Conservation (phyloP, 2,797 vertebrate genomes). For the Xerus rutilus region DNA sequence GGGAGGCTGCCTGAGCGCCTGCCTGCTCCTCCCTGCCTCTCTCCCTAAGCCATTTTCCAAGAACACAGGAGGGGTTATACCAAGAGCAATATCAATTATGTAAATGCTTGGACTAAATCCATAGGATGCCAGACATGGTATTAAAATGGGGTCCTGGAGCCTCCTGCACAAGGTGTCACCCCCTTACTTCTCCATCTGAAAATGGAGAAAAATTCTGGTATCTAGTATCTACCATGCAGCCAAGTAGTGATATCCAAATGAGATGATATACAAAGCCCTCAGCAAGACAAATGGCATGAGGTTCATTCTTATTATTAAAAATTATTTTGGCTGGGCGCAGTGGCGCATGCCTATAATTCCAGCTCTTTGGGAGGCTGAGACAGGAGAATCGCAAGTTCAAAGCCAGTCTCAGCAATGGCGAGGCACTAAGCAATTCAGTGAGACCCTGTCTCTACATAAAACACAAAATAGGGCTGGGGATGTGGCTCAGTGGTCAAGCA, state of each 20-base stretch:
- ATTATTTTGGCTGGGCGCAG: not conserved
- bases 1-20: not conserved
- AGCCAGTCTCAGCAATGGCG: too few species aligned
- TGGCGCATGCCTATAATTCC: too few species aligned
- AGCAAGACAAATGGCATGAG: not conserved
- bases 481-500: too few species aligned
- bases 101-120: not conserved
- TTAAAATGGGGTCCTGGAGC: not conserved
- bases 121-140: rapidly evolving
- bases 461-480: too few species aligned
- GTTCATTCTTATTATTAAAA: not conserved
- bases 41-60: not conserved
- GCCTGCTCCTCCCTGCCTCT: not conserved
- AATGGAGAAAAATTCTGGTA: not conserved
- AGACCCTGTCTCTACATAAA: too few species aligned
- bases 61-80: not conserved
- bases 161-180: not conserved
- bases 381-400: too few species aligned
- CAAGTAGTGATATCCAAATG: not conserved
- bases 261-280: not conserved
- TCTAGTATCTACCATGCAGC: not conserved
- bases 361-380: too few species aligned
- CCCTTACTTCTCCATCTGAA: not conserved
- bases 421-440: too few species aligned
- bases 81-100: not conserved